Conservation (phyloP, 2,888 invertebrate species). For the Epirrhoe tristata region DNA sequence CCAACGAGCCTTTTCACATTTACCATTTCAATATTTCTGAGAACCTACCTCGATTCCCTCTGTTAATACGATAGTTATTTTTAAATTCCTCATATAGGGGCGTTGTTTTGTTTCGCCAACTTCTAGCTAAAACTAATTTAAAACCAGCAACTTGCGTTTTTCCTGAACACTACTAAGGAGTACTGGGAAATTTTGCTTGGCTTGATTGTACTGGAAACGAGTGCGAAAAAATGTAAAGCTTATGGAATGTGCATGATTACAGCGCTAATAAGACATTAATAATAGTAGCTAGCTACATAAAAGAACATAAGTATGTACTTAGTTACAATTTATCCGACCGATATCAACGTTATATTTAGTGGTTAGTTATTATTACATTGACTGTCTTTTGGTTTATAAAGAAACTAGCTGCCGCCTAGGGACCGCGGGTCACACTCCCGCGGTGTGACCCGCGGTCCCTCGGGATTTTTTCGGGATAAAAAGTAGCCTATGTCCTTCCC, state of each 20-base stretch:
- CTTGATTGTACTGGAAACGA: constrained; percentile 43
- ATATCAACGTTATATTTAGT: not conserved
- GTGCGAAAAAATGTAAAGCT: constrained; percentile 35
- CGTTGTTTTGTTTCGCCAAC: constrained; percentile 47
- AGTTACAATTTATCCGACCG: not conserved
- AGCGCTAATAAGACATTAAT: constrained; percentile 29
- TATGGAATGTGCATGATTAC: constrained; percentile 35
- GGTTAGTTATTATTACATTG: not conserved
- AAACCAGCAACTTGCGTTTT: constrained; percentile 48
- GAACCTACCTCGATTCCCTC: constrained; percentile 63
- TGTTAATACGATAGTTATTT: constrained; percentile 54
- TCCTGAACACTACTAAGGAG: constrained; percentile 48
- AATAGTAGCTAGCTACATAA: constrained; percentile 6
- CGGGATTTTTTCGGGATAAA: too few relatives aligned
- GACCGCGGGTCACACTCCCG: too few relatives aligned
- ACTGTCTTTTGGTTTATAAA: not conserved
- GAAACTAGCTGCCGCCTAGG: too few relatives aligned
- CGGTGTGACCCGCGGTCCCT: too few relatives aligned
- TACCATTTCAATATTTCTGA: constrained; percentile 72
- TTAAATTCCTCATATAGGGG: constrained; percentile 47
- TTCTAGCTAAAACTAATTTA: constrained; percentile 50
- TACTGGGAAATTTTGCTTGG: constrained; percentile 48
- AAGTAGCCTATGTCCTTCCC: too few relatives aligned
- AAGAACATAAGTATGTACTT: not conserved
- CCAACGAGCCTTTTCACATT: constrained; percentile 69